phyloP scores from a whole-genome alignment of 2,797 vertebrate genomes.

The Potorous gilbertii region DNA sequence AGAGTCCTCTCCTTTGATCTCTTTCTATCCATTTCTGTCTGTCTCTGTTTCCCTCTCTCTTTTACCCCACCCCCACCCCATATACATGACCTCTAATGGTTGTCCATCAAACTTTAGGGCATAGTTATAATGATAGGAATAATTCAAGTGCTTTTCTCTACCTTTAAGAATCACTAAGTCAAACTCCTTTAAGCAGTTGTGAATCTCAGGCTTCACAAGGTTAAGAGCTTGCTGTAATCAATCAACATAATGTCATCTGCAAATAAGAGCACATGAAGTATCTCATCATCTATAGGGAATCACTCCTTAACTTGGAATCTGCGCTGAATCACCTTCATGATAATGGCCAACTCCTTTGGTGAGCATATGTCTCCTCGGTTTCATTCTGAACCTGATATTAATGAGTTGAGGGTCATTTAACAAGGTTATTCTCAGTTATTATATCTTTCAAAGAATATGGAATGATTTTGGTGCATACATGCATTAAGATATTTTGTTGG shows the following conservation, averaged over 20 bases:
- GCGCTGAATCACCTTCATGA: background rate
- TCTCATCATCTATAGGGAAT: background rate
- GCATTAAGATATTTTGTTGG: background rate
- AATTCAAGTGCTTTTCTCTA: background rate
- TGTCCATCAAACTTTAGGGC: background rate
- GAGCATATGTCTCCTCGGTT: background rate
- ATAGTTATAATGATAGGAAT: background rate
- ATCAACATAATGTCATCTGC: background rate
- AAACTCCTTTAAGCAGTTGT: background rate
- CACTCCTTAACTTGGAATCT: background rate
- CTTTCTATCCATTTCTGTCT: background rate
- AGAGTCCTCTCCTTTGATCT: no score
- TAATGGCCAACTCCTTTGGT: background rate
- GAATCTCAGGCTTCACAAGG: background rate
- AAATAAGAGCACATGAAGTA: background rate
- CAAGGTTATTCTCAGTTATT: background rate
- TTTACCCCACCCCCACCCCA: background rate
- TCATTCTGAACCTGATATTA: background rate
- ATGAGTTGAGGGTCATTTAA: background rate
- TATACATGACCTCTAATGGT: background rate
- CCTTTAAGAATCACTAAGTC: background rate
- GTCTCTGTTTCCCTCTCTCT: background rate
- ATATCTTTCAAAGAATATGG: background rate
- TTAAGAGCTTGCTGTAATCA: background rate
- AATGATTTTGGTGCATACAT: no score